phyloP scores from a whole-genome alignment of 2,888 invertebrate species.

The Drosophila testacea region DNA sequence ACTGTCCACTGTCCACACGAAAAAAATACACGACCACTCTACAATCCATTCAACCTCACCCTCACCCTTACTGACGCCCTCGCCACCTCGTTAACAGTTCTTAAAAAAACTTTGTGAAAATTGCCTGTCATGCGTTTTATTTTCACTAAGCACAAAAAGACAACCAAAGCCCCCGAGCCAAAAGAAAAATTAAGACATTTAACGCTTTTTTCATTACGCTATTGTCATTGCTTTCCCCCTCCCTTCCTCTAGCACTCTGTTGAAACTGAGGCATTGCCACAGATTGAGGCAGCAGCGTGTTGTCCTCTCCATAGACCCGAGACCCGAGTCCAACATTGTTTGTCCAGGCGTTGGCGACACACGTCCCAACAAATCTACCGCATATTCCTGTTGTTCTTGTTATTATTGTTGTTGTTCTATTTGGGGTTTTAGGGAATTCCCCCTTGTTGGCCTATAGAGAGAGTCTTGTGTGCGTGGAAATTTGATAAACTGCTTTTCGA shows the following conservation, averaged over 20 bases:
- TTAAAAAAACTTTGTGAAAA: constrained; percentile 67
- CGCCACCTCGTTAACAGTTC: constrained; percentile 55
- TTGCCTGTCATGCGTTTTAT: constrained; percentile 76
- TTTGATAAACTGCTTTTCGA: constrained; percentile 81
- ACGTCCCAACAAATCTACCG: constrained; percentile 54
- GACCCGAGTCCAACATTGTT: constrained; percentile 33
- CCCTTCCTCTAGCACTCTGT: background rate
- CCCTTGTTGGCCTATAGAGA: background rate
- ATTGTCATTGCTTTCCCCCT: constrained; percentile 43
- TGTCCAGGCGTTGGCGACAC: constrained; percentile 54
- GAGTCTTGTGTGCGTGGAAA: constrained; percentile 61
- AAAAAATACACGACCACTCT: constrained; percentile 4
- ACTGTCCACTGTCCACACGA: background rate
- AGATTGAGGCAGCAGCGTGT: constrained; percentile 13
- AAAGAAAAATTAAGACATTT: constrained; percentile 77
- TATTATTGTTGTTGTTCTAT: constrained; percentile 12
- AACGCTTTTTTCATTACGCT: constrained; percentile 75
- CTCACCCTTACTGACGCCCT: background rate
- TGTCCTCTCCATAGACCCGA: constrained; percentile 5
- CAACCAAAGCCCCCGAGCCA: constrained; percentile 23
- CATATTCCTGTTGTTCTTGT: constrained; percentile 4
- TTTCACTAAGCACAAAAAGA: constrained; percentile 54
- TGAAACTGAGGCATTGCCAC: constrained; percentile 9
- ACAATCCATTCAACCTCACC: background rate
- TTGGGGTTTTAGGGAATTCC: constrained; percentile 10